Conservation (phyloP, 1,140 invertebrate genomes). For the Calliphora vicina region DNA sequence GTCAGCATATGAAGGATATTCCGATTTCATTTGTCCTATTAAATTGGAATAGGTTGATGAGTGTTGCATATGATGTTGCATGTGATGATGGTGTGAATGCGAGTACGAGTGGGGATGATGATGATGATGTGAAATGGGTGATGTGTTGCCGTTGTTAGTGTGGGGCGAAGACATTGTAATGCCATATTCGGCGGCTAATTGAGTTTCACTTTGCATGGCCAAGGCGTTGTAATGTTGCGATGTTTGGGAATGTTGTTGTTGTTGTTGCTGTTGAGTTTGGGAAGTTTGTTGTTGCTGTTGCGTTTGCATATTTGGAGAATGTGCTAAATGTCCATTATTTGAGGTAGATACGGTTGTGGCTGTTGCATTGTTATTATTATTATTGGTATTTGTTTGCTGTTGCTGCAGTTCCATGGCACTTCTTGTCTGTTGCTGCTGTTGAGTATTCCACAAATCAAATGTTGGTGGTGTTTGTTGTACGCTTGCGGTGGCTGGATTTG, state of each 20-base stretch:
- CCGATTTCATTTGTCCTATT: constrained; percentile 53
- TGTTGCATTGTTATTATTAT: constrained; percentile 31
- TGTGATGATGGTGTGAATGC: neutral
- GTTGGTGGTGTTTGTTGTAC: constrained; percentile 19
- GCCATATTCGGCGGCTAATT: constrained; percentile 56
- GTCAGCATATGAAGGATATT: constrained; percentile 54
- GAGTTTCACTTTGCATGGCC: constrained; percentile 58
- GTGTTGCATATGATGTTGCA: constrained; percentile 4
- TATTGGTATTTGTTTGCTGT: constrained; percentile 26
- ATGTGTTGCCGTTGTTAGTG: neutral
- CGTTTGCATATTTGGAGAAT: neutral
- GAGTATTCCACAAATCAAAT: constrained; percentile 40
- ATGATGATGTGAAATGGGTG: constrained; percentile 24
- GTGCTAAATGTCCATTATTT: constrained; percentile 2
- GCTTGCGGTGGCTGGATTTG: neutral
- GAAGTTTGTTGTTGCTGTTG: constrained; percentile 32
- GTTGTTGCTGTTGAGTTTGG: constrained; percentile 35
- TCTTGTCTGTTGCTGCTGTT: constrained; percentile 29
- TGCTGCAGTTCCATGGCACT: constrained; percentile 27
- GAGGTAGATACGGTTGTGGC: constrained; percentile 28
- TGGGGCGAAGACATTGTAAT: constrained; percentile 50
- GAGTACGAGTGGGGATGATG: constrained; percentile 26
- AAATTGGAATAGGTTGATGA: constrained; percentile 39
- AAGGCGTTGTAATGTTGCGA: constrained; percentile 52
- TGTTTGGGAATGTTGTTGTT: constrained; percentile 38